These are phyloP conservation scores for Diaprepes abbreviatus DNA, from an alignment of 2,888 invertebrate genomes.

Conservation along the genomic window DNA sequence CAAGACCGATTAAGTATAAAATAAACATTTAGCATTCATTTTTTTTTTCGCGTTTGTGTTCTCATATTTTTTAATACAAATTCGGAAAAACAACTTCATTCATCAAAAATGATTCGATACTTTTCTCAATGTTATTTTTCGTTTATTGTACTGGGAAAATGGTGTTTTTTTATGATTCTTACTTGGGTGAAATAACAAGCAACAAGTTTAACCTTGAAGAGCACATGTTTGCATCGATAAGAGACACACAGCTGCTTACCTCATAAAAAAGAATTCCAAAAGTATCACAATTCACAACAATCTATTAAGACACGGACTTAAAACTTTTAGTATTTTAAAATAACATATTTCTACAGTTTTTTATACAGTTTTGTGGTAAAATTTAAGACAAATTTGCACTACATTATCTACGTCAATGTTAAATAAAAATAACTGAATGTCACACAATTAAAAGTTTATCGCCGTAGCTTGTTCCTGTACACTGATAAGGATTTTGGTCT, in stretches of 20 bases:
- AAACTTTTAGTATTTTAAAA: too few species aligned
- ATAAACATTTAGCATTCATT: too few species aligned
- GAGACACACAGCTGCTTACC: neutral
- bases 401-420: conserved; percentile 4
- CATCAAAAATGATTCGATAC: too few species aligned
- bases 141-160: too few species aligned
- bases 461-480: neutral
- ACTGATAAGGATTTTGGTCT: conserved; percentile 8
- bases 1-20: too few species aligned
- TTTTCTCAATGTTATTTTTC: too few species aligned
- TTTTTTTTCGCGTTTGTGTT: too few species aligned
- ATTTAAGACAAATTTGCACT: neutral
- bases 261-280: neutral
- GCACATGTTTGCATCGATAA: neutral
- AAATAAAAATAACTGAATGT: conserved; percentile 2
- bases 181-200: too few species aligned
- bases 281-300: neutral
- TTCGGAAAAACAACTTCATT: too few species aligned
- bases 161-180: too few species aligned
- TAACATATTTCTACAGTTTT: neutral
- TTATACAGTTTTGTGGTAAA: neutral
- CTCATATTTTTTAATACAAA: too few species aligned
- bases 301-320: neutral
- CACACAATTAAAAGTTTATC: neutral
- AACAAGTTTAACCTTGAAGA: neutral